Base-by-base conservation (phyloP, 2,888 invertebrate genomes). In the Sarcophaga variegata region DNA sequence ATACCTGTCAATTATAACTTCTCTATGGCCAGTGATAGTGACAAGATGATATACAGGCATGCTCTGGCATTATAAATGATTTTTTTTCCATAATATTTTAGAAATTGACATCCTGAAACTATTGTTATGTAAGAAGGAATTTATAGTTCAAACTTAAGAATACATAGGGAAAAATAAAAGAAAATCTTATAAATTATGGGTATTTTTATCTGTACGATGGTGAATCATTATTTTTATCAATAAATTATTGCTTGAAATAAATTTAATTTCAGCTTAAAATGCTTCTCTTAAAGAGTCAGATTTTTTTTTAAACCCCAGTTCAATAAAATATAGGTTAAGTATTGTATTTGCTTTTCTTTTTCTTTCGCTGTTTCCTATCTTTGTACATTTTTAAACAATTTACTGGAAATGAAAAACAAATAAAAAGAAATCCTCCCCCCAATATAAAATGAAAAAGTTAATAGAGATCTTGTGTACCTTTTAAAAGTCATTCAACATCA, bases 1-100 rank as follows among this genome's bases (percentile, higher is more conserved):
- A 74, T 74, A 79, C 59, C 83, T 75, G 83, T 79, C 83, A 83
- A 75, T 70, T 74, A 69, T 74, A 25, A 60, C 63, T 67, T 79
- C 25, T 75, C 63, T 75, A 79, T 83, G 47, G 37, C 69, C 79
- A 79, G 14, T 54, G 54, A 54, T 54, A 54, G 54, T 37, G 37
- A 37, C 37, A 2, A 37, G 37, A 37, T 37, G 37, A 37, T 37
- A 37, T 37, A 37, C 8, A 37, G 37, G 37, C 37, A 37, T 37
- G 37, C 37, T 37, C 37, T 37, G 10, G 37, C 54, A 54, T 54
- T 17, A 12, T 54, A 54, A 17, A 54, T 54, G 17, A 37, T 37
- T 37, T 8, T 2, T 54, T 54, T 14, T 17, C 17, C 14, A 14
- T 17, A 5, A 54, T 54, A 54, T 54, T 54, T 54, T 54, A 2